Percentiles rank a stretch among this genome's conserved stretches.
Conservation (phyloP, 2,113 vertebrate species). For the Microtus richardsoni region DNA sequence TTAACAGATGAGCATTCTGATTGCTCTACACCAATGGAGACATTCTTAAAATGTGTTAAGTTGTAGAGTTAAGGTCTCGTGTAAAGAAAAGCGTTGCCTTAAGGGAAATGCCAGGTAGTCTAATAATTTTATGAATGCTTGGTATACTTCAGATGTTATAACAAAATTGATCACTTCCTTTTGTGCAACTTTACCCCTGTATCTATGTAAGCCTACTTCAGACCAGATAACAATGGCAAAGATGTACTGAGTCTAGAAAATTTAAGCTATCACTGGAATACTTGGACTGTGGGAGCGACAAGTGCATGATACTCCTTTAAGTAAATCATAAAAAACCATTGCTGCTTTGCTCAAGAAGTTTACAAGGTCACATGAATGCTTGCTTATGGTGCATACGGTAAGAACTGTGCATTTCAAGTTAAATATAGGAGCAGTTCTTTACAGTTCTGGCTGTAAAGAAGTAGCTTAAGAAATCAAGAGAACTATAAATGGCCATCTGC, state of each 20-base stretch:
- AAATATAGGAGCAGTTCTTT: conserved; percentile 80
- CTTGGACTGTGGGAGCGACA: conserved; percentile 72
- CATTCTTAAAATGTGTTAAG: conserved; percentile 8
- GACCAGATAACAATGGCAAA: conserved; percentile 54
- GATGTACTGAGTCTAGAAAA: conserved; percentile 73
- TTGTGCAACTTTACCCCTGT: conserved; percentile 68
- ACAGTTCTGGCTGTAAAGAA: conserved; percentile 77
- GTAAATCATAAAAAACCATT: conserved; percentile 83
- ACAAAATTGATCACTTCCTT: conserved; percentile 53
- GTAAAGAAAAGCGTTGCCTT: background rate
- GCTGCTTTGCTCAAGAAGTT: conserved; percentile 78
- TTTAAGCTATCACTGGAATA: conserved; percentile 73
- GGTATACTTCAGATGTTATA: conserved; percentile 52
- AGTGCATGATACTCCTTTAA: conserved; percentile 74
- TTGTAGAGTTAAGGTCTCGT: background rate
- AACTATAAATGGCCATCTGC: conserved; percentile 87
- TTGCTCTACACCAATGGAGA: background rate
- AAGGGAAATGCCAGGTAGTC: conserved; percentile 16
- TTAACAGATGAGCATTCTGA: background rate
- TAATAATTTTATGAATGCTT: conserved; percentile 39
- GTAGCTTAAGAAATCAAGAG: conserved; percentile 86
- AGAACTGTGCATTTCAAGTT: conserved; percentile 84
- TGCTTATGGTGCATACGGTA: conserved; percentile 85
- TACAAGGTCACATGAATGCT: conserved; percentile 82
- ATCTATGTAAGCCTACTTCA: conserved; percentile 69